Conservation (phyloP, 2,113 vertebrate species). For the Pardalotus punctatus region DNA sequence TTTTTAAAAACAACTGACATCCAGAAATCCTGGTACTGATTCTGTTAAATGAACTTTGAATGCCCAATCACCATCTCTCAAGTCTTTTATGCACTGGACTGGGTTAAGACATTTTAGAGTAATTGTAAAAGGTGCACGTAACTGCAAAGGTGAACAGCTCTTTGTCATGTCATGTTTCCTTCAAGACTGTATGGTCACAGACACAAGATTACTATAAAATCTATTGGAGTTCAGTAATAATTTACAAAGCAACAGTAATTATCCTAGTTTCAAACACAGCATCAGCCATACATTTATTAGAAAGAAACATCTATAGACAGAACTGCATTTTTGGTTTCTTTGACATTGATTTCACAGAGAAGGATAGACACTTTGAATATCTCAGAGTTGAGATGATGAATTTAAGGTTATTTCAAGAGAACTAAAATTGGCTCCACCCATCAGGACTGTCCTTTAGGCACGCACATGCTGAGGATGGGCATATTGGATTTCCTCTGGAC, state of each 20-base stretch:
- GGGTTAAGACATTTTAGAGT: neutral
- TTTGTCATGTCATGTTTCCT: neutral
- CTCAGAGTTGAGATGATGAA: neutral
- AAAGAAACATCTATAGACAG: neutral
- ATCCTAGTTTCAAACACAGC: neutral
- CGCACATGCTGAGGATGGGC: neutral
- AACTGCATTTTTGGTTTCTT: neutral
- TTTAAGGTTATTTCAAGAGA: neutral
- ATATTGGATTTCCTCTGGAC: neutral
- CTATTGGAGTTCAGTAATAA: neutral
- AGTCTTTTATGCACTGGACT: neutral
- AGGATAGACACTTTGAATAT: neutral
- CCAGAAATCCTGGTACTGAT: neutral
- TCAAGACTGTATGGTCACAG: neutral
- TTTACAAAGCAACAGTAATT: neutral
- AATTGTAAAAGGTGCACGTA: neutral
- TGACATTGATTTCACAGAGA: neutral
- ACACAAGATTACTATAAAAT: neutral
- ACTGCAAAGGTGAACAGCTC: neutral
- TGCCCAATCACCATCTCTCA: neutral
- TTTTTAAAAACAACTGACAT: neutral
- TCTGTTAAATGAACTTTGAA: neutral
- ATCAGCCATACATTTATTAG: neutral
- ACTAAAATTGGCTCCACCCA: neutral
- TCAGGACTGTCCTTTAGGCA: neutral